These are phyloP conservation scores for Drosophila nigrodunni DNA, from an alignment of 1,140 invertebrate species.

Conservation along the genomic window DNA sequence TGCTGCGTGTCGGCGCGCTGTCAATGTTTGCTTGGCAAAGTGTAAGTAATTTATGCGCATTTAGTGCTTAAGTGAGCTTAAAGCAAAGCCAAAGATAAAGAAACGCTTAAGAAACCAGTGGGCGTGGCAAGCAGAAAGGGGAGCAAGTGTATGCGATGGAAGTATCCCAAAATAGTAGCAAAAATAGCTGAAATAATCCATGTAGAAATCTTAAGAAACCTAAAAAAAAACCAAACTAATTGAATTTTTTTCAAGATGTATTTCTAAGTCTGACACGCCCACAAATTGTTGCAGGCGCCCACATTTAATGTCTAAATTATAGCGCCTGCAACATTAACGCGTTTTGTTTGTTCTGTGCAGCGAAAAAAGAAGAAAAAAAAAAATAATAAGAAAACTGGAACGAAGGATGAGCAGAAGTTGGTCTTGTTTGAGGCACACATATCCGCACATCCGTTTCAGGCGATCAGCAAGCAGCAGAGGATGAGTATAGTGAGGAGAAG, in stretches of 20 bases:
- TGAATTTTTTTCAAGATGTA: background rate
- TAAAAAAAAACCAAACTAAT: background rate
- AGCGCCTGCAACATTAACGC: slow-evolving; percentile 65
- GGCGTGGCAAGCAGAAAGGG: slow-evolving; percentile 4
- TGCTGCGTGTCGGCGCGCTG: slow-evolving; percentile 49
- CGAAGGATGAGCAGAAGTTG: slow-evolving; percentile 15
- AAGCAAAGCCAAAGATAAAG: slow-evolving; percentile 56
- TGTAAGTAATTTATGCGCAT: slow-evolving; percentile 83
- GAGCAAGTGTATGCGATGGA: background rate
- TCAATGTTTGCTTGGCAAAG: slow-evolving; percentile 81
- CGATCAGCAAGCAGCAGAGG: slow-evolving; percentile 20
- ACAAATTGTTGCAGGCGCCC: slow-evolving; percentile 46
- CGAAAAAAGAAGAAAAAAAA: slow-evolving; percentile 2
- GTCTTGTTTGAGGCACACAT: slow-evolving; percentile 9
- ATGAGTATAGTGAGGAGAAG: background rate
- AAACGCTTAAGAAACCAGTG: slow-evolving; percentile 43
- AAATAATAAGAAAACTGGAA: background rate
- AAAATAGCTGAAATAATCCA: slow-evolving; percentile 3
- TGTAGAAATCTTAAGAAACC: background rate
- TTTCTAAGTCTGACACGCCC: slow-evolving; percentile 43
- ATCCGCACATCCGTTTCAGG: slow-evolving; percentile 64
- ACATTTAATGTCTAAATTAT: slow-evolving; percentile 79
- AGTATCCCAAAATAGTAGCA: background rate
- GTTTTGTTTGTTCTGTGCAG: slow-evolving; percentile 70
- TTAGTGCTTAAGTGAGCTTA: slow-evolving; percentile 79